These are phyloP conservation scores for Dendrocincla tyrannina DNA, from an alignment of 2,797 vertebrate species.

Conservation along the genomic window DNA sequence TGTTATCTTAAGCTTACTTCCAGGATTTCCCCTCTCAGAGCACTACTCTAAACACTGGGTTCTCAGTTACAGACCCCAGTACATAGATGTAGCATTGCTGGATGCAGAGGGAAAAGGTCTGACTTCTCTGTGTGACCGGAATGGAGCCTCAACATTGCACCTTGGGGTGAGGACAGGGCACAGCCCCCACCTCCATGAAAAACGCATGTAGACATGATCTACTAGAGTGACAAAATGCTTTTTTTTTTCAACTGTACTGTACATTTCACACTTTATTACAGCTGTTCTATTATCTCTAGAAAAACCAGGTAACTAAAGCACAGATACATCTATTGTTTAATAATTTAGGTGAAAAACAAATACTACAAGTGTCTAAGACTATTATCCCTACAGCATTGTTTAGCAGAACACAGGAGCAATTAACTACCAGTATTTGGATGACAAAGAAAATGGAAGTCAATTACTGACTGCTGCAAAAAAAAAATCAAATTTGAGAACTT, in stretches of 20 bases:
- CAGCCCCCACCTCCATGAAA: not conserved
- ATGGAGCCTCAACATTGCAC: accelerated
- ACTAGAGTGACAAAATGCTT: not conserved
- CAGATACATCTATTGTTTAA: not conserved
- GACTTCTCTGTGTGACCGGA: not conserved
- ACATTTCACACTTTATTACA: not conserved
- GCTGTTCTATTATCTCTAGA: not conserved
- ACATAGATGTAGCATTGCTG: not conserved
- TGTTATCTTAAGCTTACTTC: not conserved
- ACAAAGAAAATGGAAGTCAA: not conserved
- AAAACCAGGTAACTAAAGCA: not conserved
- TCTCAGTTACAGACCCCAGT: not conserved
- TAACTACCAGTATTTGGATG: not conserved
- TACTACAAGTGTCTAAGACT: not conserved
- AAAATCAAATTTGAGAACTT: not conserved
- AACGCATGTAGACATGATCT: not conserved
- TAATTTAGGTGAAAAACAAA: not conserved
- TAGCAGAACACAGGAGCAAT: not conserved
- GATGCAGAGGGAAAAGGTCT: not conserved
- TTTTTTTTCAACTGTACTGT: not conserved
- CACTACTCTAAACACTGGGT: not conserved
- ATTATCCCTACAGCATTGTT: not conserved
- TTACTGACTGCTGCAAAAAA: not conserved
- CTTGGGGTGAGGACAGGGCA: accelerated
- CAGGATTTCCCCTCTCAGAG: not conserved